Conservation (phyloP, 1,140 invertebrate genomes). For the Piezodorus guildinii region DNA sequence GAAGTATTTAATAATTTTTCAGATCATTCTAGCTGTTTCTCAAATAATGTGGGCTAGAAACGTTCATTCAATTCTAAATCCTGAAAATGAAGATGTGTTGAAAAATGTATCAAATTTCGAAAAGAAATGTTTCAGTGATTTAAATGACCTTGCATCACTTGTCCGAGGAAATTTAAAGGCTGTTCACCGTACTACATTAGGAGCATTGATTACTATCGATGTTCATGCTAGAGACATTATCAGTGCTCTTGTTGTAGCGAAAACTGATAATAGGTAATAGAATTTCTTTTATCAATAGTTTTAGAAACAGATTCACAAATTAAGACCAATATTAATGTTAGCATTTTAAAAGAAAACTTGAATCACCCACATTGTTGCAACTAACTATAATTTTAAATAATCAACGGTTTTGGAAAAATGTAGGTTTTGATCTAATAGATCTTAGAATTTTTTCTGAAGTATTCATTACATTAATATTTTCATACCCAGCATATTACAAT, state of each 20-base stretch:
- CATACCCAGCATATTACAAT: no score
- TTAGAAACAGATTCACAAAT: not conserved
- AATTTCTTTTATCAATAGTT: not conserved
- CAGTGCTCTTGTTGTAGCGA: conserved; percentile 52
- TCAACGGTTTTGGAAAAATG: no score
- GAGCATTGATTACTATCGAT: conserved; percentile 75
- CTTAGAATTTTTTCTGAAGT: no score
- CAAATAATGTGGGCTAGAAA: conserved; percentile 76
- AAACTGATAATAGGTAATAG: conserved; percentile 44
- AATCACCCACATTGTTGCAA: no score
- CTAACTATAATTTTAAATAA: no score
- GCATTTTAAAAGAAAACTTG: no score
- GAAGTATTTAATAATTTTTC: conserved; percentile 18
- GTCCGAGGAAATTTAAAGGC: conserved; percentile 56
- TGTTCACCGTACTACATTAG: conserved; percentile 59
- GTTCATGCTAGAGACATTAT: conserved; percentile 78
- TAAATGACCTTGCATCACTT: conserved; percentile 64
- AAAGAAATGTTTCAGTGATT: conserved; percentile 45
- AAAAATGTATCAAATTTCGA: conserved; percentile 53
- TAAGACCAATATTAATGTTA: no score
- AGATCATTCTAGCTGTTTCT: conserved; percentile 64
- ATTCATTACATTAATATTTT: no score
- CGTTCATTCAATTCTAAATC: conserved; percentile 58
- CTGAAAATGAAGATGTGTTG: conserved; percentile 30
- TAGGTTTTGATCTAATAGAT: no score